Evolutionary conservation across 2,888 invertebrate species (phyloP), one percentile per base, ranked within the genome.

Genomic region (Cactoblastis cactorum): DNA sequence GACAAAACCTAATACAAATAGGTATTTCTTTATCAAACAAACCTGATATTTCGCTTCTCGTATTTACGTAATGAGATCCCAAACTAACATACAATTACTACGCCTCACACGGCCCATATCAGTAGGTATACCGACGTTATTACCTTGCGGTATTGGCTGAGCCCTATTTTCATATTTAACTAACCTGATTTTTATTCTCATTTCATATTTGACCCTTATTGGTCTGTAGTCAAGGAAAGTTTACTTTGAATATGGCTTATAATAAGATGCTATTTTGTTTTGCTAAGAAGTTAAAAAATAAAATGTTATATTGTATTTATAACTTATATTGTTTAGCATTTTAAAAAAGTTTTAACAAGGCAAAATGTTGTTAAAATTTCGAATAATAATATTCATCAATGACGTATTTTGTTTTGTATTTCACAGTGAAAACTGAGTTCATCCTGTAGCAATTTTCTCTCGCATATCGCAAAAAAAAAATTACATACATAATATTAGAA

Each of bases 31-130:
- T 41, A 12, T 39, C 38, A 37, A 28, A 28, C 28, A 43, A 28
- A 43, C 43, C 43, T 43, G 14, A 8, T 22, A 4, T 41, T 43
- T 28, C 28, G 17, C 15, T 43, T 28, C 39, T 24, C 33, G 22
- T 50, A 32, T 45, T 34, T 11, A 11, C 14, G 47, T 48, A 48
- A 48, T 48, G 24, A 48, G 47, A 45, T 48, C 47, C 47, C 47
- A 37, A 48, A 37, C 47, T 37, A 35, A 52, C 49, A 34, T 45
- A 43, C 43, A 43, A 45, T 50, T 34, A 43, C 35, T 35, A 37
- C 35, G 41, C 22, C 45, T 43, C 35, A 45, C 45, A 41, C 34
- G 49, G 33, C 41, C 41, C 28, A 41, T 43, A 41, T 49, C 41
- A 39, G 15, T 43, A 34, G 11, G 34, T 34, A 49, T 43, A 38